Evolutionary conservation across 2,888 invertebrate genomes (phyloP).

Genomic region (Gastracanthus pulcherrimus): DNA sequence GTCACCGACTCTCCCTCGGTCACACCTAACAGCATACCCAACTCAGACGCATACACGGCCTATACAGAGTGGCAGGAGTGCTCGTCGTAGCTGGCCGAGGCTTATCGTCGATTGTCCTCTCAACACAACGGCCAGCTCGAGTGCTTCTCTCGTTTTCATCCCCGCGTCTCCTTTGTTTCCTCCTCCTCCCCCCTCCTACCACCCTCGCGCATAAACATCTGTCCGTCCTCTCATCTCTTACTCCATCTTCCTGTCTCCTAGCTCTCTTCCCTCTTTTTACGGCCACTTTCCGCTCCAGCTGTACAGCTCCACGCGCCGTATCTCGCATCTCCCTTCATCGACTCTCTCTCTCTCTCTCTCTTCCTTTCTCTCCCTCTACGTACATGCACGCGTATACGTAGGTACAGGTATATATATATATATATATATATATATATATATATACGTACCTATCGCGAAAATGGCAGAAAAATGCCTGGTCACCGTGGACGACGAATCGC

Average conservation of each 20-base stretch:
- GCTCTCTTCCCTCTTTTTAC: slow-evolving; percentile 11
- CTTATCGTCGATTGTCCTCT: slow-evolving; percentile 33
- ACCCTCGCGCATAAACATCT: slow-evolving; percentile 45
- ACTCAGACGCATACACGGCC: background rate
- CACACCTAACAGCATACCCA: slow-evolving; percentile 45
- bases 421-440: background rate
- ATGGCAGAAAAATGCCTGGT: slow-evolving; percentile 12
- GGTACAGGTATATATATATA: background rate
- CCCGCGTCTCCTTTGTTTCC: slow-evolving; percentile 13
- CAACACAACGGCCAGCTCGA: background rate
- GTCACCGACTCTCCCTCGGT: background rate
- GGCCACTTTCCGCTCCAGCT: background rate
- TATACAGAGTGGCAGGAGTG: slow-evolving; percentile 39
- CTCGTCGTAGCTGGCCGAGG: background rate
- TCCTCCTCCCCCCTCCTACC: slow-evolving; percentile 5
- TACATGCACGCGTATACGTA: background rate
- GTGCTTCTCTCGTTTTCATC: slow-evolving; percentile 14
- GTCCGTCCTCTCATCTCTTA: slow-evolving; percentile 47
- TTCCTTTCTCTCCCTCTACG: too few species aligned
- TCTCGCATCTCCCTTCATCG: slow-evolving; percentile 43
- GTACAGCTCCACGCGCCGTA: background rate
- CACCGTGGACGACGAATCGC: slow-evolving; percentile 12
- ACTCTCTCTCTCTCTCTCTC: too few species aligned
- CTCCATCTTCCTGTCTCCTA: slow-evolving; percentile 46
- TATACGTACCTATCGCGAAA: background rate